A percentile compares a stretch with the other conserved stretches of the same genome.
Evolutionary conservation across 2,113 vertebrate species (phyloP).

Genomic region (Ailurus styani): DNA sequence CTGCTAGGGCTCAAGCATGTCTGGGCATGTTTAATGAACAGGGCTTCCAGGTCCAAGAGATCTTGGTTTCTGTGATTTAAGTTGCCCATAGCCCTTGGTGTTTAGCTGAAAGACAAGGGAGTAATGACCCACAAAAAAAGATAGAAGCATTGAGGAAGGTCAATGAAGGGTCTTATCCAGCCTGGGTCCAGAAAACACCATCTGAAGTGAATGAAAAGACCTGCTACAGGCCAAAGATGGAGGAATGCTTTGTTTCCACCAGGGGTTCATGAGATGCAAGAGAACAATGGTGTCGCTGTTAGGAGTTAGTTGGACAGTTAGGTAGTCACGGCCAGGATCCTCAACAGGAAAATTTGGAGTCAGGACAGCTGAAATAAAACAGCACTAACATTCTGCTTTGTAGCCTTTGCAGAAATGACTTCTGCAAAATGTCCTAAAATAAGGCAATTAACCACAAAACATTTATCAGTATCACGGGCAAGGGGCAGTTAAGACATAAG

Average conservation of each 20-base stretch:
- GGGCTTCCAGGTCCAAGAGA: neutral
- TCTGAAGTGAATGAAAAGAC: neutral
- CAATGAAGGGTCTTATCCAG: neutral
- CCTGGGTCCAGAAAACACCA: neutral
- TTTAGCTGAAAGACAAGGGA: neutral
- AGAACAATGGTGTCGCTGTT: neutral
- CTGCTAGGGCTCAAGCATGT: neutral
- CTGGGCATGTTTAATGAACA: neutral
- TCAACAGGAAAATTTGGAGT: neutral
- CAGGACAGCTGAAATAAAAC: neutral
- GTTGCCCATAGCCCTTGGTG: neutral
- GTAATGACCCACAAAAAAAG: neutral
- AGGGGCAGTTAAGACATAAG: neutral
- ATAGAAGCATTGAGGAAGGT: neutral
- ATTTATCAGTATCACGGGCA: neutral
- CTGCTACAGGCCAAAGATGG: neutral
- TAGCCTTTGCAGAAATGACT: neutral
- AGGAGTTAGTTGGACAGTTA: neutral
- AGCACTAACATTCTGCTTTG: neutral
- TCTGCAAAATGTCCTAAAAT: neutral
- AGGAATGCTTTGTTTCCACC: neutral
- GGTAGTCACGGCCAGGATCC: neutral
- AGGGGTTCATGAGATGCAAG: neutral
- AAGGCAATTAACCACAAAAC: neutral
- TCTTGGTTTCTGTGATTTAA: neutral